phyloP scores from a whole-genome alignment of 2,797 vertebrate genomes.

The Aeoliscus strigatus region DNA sequence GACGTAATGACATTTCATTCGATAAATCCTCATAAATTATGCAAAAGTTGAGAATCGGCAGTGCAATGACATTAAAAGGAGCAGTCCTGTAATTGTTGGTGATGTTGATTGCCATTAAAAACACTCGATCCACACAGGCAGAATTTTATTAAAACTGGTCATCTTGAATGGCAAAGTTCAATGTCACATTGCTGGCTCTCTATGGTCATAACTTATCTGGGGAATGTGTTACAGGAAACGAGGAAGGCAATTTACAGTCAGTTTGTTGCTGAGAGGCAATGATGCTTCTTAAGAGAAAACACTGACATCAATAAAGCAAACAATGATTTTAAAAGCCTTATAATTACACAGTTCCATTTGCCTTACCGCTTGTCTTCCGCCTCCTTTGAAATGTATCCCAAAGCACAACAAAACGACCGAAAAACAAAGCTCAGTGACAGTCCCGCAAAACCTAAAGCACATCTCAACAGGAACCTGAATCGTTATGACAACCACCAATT shows the following conservation, averaged over 20 bases:
- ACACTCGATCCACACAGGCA: slow-evolving; percentile 44
- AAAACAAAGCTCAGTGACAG: slow-evolving; percentile 54
- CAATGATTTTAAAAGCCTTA: slow-evolving; percentile 51
- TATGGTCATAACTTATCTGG: slow-evolving; percentile 32
- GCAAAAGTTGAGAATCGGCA: not conserved
- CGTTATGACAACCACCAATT: slow-evolving; percentile 47
- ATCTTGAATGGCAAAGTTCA: slow-evolving; percentile 37
- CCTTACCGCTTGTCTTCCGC: not conserved
- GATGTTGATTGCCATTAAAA: slow-evolving; percentile 42
- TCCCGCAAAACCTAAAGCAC: slow-evolving; percentile 60
- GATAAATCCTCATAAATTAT: too few species aligned
- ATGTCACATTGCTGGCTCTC: slow-evolving; percentile 49
- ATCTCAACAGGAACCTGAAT: slow-evolving; percentile 60
- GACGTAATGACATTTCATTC: too few species aligned
- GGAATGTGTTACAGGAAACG: slow-evolving; percentile 44
- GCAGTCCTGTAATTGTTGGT: slow-evolving; percentile 25
- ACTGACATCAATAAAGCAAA: slow-evolving; percentile 66
- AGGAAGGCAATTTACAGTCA: slow-evolving; percentile 28
- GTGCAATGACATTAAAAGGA: slow-evolving; percentile 17
- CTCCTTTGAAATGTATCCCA: slow-evolving; percentile 15
- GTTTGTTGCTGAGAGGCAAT: slow-evolving; percentile 44
- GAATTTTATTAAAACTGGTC: slow-evolving; percentile 50
- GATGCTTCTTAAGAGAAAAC: slow-evolving; percentile 61
- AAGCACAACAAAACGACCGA: slow-evolving; percentile 46
- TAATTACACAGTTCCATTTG: slow-evolving; percentile 38